These are phyloP conservation scores for Cynocephalus volans DNA, from an alignment of 2,113 vertebrate species.

Conservation along the genomic window DNA sequence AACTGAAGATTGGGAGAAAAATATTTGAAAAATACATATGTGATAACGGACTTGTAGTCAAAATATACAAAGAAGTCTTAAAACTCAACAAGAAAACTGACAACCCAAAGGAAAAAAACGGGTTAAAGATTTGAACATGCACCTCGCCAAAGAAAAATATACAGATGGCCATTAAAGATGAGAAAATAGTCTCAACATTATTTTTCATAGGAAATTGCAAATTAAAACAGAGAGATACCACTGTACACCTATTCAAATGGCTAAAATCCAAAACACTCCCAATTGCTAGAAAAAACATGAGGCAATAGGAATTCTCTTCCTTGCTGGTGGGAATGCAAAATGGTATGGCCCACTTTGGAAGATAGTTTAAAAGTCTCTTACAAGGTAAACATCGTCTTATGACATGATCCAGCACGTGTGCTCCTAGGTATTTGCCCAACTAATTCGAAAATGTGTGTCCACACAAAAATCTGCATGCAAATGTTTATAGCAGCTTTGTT, in stretches of 20 bases:
- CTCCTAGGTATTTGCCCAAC: not conserved
- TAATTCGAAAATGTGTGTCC: not conserved
- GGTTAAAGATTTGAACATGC: not conserved
- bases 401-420: not conserved
- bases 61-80: conserved; percentile 25
- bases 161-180: not conserved
- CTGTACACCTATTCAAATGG: not conserved
- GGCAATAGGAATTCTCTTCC: not conserved
- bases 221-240: not conserved
- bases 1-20: not conserved
- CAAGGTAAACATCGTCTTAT: not conserved
- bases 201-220: not conserved
- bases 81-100: not conserved
- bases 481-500: not conserved
- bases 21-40: conserved; percentile 1
- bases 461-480: not conserved
- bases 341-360: not conserved
- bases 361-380: not conserved
- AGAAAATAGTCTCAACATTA: not conserved
- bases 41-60: not conserved
- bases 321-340: not conserved
- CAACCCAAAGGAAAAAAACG: not conserved
- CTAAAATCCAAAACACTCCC: not conserved
- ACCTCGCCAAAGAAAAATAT: not conserved
- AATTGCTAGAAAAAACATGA: not conserved